These are phyloP conservation scores for Stomorhina lunata DNA, from an alignment of 2,888 invertebrate genomes.

Conservation along the genomic window DNA sequence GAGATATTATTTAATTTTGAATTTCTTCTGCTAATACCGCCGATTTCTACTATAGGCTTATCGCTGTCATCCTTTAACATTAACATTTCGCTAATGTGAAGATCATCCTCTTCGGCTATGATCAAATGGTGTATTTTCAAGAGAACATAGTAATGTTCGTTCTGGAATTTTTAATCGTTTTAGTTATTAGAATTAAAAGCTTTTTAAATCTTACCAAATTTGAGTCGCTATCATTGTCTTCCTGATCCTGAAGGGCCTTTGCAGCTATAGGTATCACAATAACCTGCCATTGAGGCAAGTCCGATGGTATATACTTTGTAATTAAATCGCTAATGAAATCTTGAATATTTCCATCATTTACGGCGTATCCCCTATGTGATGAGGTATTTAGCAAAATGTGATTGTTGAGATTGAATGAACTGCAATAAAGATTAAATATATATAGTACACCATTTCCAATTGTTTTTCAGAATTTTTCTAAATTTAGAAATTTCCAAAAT, in stretches of 20 bases:
- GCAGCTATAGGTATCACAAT: constrained; percentile 83
- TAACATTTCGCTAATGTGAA: constrained; percentile 88
- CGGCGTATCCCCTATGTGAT: constrained; percentile 85
- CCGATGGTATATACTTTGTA: constrained; percentile 87
- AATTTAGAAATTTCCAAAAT: too few species aligned
- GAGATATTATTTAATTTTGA: constrained; percentile 76
- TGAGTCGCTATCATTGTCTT: constrained; percentile 27
- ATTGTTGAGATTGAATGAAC: constrained; percentile 83
- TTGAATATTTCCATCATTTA: constrained; percentile 88
- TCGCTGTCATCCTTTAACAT: constrained; percentile 81
- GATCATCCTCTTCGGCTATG: constrained; percentile 85
- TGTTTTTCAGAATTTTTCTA: too few species aligned
- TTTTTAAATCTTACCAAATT: constrained; percentile 46
- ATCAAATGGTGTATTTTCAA: constrained; percentile 89
- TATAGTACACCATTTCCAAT: too few species aligned
- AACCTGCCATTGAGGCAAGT: constrained; percentile 90
- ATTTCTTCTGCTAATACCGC: constrained; percentile 62
- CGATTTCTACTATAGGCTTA: constrained; percentile 68
- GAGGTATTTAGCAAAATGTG: constrained; percentile 85
- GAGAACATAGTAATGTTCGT: constrained; percentile 83
- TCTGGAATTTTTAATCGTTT: constrained; percentile 54
- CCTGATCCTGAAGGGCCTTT: constrained; percentile 43
- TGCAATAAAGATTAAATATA: constrained; percentile 53
- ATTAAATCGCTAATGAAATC: constrained; percentile 89
- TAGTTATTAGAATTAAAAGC: neutral